Evolutionary conservation across 2,797 vertebrate species (phyloP), one percentile per base, ranked within the genome.

Genomic region (Melopsittacus undulatus): DNA sequence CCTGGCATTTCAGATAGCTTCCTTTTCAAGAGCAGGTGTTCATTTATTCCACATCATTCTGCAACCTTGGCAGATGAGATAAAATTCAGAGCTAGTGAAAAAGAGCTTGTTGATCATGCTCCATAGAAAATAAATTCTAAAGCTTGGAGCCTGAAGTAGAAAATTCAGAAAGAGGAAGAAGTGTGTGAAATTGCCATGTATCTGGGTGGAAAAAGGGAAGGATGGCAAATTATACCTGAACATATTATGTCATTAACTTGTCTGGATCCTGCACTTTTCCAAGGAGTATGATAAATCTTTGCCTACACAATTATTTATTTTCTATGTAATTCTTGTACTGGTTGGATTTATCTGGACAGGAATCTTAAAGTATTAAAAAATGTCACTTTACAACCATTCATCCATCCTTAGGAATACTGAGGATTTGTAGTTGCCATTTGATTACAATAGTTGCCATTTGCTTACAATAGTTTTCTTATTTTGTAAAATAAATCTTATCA

Each of bases 1-100:
- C 72, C 89, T 93, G 89, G 68, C 10, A 24, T 83, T 94, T 96
- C 62, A 91, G 76, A 95, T 74, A 89, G 49, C 79, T 96, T 92
- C 79, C 79, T 94, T 94, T 95, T 91, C 91, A 93, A 69, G 92
- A 94, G 91, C 95, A 96, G 94, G 94, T 97, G 93, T 90, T 97
- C 95, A 84, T 95, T 94, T 95, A 93, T 97, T 93, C 89, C 91
- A 96, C 92, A 91, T 95, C 82, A 89, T 89, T 95, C 93, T 72
- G 82, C 84, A 96, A 43, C 84, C 68, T 89, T 93, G 94, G 92
- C 90, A 93, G 84, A 95, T 79, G 61, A 95, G 59, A 67, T 52
- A 64, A 95, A 87, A 92, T 92, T 93, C 78, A 80, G 56, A 94
- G 36, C 48, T 48, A 74, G 59, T n/a, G 66, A 21, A 87, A 78